Evolutionary conservation across 2,113 vertebrate genomes (phyloP).

Genomic region (Pseudorasbora parva): DNA sequence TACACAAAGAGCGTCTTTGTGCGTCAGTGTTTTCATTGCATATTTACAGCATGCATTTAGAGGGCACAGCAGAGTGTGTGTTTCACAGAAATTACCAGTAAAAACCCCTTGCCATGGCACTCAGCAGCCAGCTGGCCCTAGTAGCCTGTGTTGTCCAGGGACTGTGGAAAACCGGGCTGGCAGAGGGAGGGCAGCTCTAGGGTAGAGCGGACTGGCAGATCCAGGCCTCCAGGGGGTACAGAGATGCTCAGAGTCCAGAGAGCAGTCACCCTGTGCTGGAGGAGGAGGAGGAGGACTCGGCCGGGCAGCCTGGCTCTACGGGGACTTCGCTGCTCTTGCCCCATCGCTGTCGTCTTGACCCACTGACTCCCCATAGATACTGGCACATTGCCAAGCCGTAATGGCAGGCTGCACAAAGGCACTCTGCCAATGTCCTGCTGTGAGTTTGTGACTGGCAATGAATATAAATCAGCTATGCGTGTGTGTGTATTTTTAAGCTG

Average conservation of each 20-base stretch:
- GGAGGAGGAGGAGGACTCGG: slow-evolving; percentile 39
- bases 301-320: slow-evolving; percentile 31
- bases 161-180: slow-evolving; percentile 55
- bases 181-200: slow-evolving; percentile 56
- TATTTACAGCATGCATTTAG: slow-evolving; percentile 29
- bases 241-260: slow-evolving; percentile 45
- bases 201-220: slow-evolving; percentile 62
- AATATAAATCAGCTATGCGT: slow-evolving; percentile 53
- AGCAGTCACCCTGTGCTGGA: slow-evolving; percentile 44
- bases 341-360: slow-evolving; percentile 60
- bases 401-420: slow-evolving; percentile 58
- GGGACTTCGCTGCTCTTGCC: slow-evolving; percentile 52
- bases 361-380: slow-evolving; percentile 54
- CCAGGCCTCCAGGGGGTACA: slow-evolving; percentile 45
- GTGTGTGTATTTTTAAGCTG: slow-evolving; percentile 44
- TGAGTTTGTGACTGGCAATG: slow-evolving; percentile 55
- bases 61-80: slow-evolving; percentile 35
- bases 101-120: slow-evolving; percentile 49
- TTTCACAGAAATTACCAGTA: slow-evolving; percentile 49
- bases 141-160: slow-evolving; percentile 46
- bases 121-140: slow-evolving; percentile 59
- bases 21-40: slow-evolving; percentile 15
- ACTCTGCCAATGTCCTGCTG: slow-evolving; percentile 61
- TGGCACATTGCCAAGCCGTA: slow-evolving; percentile 57
- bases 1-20: slow-evolving; percentile 33